Base-by-base conservation (phyloP, 2,888 invertebrate species). In the Cosmia pyralina region DNA sequence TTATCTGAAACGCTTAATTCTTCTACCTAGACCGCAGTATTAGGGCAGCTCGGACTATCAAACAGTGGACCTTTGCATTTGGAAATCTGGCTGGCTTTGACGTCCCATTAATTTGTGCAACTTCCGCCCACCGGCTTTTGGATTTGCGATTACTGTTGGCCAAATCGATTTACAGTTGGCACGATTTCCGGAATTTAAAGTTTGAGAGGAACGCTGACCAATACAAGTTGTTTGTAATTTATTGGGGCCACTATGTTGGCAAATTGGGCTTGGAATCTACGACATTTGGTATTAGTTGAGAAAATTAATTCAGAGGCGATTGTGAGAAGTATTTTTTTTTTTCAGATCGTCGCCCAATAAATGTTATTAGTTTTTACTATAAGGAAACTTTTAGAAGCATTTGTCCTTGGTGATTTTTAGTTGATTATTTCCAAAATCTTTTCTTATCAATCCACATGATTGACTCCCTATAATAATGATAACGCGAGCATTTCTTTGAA, bases 101-200 rank as follows among this genome's bases (percentile, higher is more conserved):
- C 93, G 86, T 90, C 77, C 90, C 92, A 93, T 93, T 94, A 93
- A 93, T 93, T 93, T 90, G 90, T 92, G 90, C 91, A 92, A 89
- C 89, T 90, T 87, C 89, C 88, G 85, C 85, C 87, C 83, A 83
- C 87, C 85, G 81, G 79, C 86, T 77, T 84, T 83, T 59, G 65
- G 73, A 81, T 77, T 81, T 38, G 64, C 81, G 69, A 82, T 80
- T 81, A 79, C 77, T 80, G 75, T 77, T 81, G 64, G 65, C 64
- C 57, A 69, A 79, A 79, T 75, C 64, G 75, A 80, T 85, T 80
- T 65, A 76, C 74, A 81, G 57, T 70, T 76, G 74, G 73, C 71
- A 74, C 68, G 48, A 68, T 64, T 75, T 77, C 62, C 44, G 60
- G 17, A 62, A 19, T 74, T 72, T 62, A 59, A 76, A 76, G 60